phyloP scores from a whole-genome alignment of 2,113 vertebrate genomes.

The Opisthocomus hoazin region DNA sequence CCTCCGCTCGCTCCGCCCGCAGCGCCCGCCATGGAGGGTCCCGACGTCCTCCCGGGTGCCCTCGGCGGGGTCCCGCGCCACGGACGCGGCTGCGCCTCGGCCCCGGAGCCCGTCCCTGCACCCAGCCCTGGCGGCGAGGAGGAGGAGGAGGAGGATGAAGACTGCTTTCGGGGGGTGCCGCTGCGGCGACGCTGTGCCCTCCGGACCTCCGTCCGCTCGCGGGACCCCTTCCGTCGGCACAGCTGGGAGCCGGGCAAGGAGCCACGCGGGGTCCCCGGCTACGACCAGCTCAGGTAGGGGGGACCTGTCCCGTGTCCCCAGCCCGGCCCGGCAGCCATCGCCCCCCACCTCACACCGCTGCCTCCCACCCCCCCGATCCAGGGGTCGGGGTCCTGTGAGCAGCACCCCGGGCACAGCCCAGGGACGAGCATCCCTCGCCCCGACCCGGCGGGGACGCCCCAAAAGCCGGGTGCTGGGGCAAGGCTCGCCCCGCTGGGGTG shows the following conservation, averaged over 20 bases:
- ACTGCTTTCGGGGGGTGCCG: not conserved
- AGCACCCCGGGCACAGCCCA: not conserved
- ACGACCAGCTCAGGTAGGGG: constrained; percentile 10
- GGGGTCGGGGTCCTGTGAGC: rapidly evolving
- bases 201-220: not conserved
- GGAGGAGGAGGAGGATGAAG: not conserved
- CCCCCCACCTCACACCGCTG: not conserved
- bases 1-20: not conserved
- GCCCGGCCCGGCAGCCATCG: rapidly evolving
- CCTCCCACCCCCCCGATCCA: rapidly evolving
- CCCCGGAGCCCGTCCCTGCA: not conserved
- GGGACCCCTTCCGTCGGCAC: constrained; percentile 75
- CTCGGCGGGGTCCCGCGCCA: not conserved
- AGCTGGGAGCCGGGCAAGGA: constrained; percentile 80
- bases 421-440: not conserved
- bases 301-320: not conserved
- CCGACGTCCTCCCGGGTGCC: not conserved
- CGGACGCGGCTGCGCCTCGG: constrained; percentile 12
- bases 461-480: rapidly evolving
- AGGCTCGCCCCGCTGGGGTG: rapidly evolving
- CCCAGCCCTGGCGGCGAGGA: not conserved
- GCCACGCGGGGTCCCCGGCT: not conserved
- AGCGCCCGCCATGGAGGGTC: not conserved
- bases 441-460: rapidly evolving
- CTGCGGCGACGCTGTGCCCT: not conserved